These are phyloP conservation scores for Ondatra zibethicus DNA, from an alignment of 2,113 vertebrate species.

Conservation along the genomic window DNA sequence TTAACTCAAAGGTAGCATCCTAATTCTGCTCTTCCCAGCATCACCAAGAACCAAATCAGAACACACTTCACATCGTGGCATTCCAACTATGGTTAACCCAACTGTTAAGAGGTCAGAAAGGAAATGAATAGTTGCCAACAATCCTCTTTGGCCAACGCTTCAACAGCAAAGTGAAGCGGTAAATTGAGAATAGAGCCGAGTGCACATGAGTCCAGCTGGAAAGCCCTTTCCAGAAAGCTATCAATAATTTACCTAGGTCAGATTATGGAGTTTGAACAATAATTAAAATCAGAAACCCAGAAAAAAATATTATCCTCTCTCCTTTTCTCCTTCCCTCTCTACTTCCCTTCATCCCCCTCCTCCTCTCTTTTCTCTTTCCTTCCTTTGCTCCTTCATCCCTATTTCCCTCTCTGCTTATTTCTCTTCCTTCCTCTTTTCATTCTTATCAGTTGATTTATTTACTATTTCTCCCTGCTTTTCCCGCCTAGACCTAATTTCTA, in stretches of 20 bases:
- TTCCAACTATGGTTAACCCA: constrained; percentile 64
- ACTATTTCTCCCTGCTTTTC: not conserved
- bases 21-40: not conserved
- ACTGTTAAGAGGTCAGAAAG: constrained; percentile 63
- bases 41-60: constrained; percentile 50
- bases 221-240: constrained; percentile 64
- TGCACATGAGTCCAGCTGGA: constrained; percentile 57
- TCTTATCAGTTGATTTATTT: not conserved
- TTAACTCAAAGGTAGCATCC: not conserved
- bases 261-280: constrained; percentile 22
- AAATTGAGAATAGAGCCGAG: constrained; percentile 76
- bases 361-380: rapidly evolving
- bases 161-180: constrained; percentile 57
- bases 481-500: not conserved
- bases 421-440: not conserved
- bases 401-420: rapidly evolving
- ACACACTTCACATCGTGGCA: constrained; percentile 48
- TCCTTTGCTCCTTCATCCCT: rapidly evolving
- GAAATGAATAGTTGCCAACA: constrained; percentile 75
- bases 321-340: rapidly evolving
- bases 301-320: not conserved
- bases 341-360: not conserved
- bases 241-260: constrained; percentile 73
- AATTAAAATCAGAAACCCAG: constrained; percentile 44
- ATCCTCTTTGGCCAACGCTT: constrained; percentile 69